Conservation (phyloP, 2,797 vertebrate genomes). For the Phalanger gymnotis region DNA sequence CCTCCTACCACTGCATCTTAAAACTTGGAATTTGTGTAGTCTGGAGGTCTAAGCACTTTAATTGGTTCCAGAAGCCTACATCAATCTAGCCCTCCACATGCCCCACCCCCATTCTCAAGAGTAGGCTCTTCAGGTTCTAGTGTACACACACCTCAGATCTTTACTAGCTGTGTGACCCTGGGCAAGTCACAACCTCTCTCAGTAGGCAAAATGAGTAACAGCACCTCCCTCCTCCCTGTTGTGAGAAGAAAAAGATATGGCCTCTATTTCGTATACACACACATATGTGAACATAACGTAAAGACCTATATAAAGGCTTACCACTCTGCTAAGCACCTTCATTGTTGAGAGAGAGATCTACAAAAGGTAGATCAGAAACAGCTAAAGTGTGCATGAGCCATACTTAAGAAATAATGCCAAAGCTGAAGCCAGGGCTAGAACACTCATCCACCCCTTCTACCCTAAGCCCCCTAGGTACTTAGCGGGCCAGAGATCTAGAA, state of each 20-base stretch:
- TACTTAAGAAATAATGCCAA: background rate
- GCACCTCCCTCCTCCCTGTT: background rate
- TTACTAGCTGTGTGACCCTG: background rate
- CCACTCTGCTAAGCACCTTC: background rate
- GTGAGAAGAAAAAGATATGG: background rate
- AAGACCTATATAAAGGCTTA: background rate
- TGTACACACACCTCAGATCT: background rate
- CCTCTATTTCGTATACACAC: too few species aligned
- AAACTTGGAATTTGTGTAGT: background rate
- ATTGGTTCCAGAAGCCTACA: background rate
- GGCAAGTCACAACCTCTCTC: background rate
- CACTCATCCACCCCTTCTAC: background rate
- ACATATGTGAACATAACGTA: background rate
- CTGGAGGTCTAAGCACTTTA: background rate
- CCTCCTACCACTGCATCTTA: background rate
- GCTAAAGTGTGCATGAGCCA: background rate
- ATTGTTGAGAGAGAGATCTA: background rate
- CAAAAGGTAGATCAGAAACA: background rate
- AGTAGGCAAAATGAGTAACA: background rate
- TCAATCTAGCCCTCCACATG: background rate
- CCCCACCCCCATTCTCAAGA: conserved; percentile 30
- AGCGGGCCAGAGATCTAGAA: background rate
- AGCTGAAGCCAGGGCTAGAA: background rate
- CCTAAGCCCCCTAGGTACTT: background rate
- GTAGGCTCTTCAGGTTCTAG: background rate